Percentiles rank a stretch among this genome's conserved stretches.
Conservation (phyloP, 2,797 vertebrate species). For the Peromyscus attwateri region DNA sequence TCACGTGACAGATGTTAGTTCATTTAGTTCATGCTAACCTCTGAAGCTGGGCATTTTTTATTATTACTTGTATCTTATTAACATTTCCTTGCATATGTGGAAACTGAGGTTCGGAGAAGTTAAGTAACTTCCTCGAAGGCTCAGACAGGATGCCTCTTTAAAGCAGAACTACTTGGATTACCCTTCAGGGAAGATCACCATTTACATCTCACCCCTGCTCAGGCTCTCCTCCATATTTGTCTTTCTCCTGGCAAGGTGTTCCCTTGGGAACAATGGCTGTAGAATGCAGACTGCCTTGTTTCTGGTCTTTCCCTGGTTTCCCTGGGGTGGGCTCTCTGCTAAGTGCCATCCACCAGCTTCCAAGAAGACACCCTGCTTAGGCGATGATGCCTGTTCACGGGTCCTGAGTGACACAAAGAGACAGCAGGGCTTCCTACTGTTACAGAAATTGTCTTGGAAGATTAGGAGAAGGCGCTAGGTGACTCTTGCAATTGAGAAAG, state of each 20-base stretch:
- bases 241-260: not conserved
- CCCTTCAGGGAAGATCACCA: not conserved
- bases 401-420: not conserved
- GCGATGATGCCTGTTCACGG: not conserved
- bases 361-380: not conserved
- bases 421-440: not conserved
- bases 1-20: not conserved
- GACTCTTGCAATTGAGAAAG: not conserved
- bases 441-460: not conserved
- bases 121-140: not conserved
- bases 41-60: too few relatives aligned
- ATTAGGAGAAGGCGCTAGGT: not conserved
- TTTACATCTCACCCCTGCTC: not conserved
- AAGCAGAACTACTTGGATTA: not conserved
- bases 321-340: not conserved
- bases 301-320: not conserved
- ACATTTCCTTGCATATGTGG: not conserved
- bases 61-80: not conserved
- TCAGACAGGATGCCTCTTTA: not conserved
- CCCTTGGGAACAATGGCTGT: not conserved
- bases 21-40: not conserved
- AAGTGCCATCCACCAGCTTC: not conserved
- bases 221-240: not conserved
- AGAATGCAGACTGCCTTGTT: not conserved
- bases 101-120: constrained; percentile 20